phyloP scores from a whole-genome alignment of 2,797 vertebrate genomes.

The Dipus sagitta region DNA sequence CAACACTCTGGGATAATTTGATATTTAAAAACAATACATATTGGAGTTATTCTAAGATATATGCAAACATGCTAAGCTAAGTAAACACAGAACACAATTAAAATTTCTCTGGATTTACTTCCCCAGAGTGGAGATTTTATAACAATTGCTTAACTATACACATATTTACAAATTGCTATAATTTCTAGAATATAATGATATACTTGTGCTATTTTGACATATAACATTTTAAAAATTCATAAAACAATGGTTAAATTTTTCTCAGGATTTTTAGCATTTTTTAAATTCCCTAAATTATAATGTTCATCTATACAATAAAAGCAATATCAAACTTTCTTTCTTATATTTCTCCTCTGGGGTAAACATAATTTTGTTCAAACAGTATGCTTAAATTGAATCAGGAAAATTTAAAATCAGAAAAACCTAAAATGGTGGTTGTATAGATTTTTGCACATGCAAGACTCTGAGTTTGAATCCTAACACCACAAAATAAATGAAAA shows the following conservation, averaged over 20 bases:
- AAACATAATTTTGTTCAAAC: not conserved
- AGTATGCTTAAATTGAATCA: not conserved
- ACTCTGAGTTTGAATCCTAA: not conserved
- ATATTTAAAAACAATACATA: constrained; percentile 50
- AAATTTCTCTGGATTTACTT: constrained; percentile 48
- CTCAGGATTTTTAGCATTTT: not conserved
- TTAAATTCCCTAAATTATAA: not conserved
- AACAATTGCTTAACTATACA: constrained; percentile 48
- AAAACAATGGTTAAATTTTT: not conserved
- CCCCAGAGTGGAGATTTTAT: constrained; percentile 32
- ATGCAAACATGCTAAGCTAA: constrained; percentile 60
- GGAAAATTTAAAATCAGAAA: constrained; percentile 17
- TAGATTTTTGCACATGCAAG: too few species aligned
- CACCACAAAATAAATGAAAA: not conserved
- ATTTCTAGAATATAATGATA: constrained; percentile 56
- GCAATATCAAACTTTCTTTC: not conserved
- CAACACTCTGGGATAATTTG: constrained; percentile 51
- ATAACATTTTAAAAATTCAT: constrained; percentile 10
- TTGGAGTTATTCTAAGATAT: constrained; percentile 59
- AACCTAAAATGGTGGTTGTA: not conserved
- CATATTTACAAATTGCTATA: constrained; percentile 12
- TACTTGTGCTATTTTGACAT: not conserved
- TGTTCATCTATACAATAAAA: not conserved
- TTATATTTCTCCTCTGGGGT: not conserved
- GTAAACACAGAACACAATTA: constrained; percentile 58